A percentile compares a stretch with the other conserved stretches of the same genome.
phyloP scores from a whole-genome alignment of 2,797 vertebrate genomes.

The Nasua narica region DNA sequence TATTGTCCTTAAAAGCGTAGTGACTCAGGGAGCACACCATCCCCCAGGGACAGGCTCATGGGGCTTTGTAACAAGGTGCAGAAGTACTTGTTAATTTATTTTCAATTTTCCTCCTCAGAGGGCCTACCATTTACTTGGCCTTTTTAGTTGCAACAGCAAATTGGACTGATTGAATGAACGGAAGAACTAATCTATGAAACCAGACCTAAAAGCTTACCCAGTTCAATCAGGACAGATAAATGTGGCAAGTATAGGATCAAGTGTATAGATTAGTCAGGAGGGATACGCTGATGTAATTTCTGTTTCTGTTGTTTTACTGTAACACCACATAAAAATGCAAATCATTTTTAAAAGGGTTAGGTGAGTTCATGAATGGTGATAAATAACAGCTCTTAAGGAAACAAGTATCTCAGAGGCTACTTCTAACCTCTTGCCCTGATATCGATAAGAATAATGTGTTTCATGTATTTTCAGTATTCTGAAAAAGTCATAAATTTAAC shows the following conservation, averaged over 20 bases:
- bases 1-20: not conserved
- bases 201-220: not conserved
- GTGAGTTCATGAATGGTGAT: not conserved
- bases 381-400: not conserved
- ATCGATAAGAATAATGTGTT: not conserved
- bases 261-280: not conserved
- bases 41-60: no score
- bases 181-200: slow-evolving; percentile 5
- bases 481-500: not conserved
- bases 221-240: not conserved
- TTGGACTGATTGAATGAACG: not conserved
- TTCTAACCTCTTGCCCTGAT: not conserved
- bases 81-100: not conserved
- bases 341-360: not conserved
- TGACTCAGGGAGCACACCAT: no score
- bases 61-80: not conserved
- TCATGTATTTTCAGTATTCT: not conserved
- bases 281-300: not conserved
- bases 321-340: not conserved
- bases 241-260: not conserved
- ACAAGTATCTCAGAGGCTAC: not conserved
- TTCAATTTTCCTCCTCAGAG: not conserved
- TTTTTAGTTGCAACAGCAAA: not conserved
- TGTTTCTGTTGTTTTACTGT: not conserved
- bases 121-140: not conserved